phyloP scores from a whole-genome alignment of 1,140 invertebrate species.

The Brachionus angularis region DNA sequence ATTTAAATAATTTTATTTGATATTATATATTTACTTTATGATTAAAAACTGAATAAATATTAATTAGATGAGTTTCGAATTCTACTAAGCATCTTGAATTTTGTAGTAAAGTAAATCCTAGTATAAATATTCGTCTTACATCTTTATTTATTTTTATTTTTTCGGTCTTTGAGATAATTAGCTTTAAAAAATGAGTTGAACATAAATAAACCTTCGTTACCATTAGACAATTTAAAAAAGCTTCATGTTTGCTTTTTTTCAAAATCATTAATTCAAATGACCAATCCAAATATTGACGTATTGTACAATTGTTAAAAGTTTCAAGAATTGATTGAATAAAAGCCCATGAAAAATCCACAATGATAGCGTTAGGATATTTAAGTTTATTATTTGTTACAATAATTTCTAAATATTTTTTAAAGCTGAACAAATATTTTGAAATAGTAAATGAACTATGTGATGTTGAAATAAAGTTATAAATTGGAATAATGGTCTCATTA shows the following conservation, averaged over 20 bases:
- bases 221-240: not conserved
- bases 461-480: conserved; percentile 24
- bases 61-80: conserved; percentile 9
- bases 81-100: conserved; percentile 8
- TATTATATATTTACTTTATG: not conserved
- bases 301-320: not conserved
- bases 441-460: not conserved
- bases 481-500: conserved; percentile 9
- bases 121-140: not conserved
- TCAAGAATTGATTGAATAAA: not conserved
- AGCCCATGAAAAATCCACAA: conserved; percentile 23
- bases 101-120: not conserved
- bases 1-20: not conserved
- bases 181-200: conserved; percentile 31
- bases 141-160: not conserved
- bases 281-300: not conserved
- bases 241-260: not conserved
- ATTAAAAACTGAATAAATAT: not conserved
- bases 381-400: not conserved
- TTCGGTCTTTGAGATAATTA: not conserved
- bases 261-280: not conserved
- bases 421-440: conserved; percentile 6
- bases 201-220: conserved; percentile 5
- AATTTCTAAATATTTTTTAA: not conserved
- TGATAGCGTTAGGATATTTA: not conserved